Percentiles rank a stretch among this genome's conserved stretches.
These are phyloP conservation scores for Poecilia wingei DNA, from an alignment of 2,797 vertebrate genomes.

Conservation along the genomic window DNA sequence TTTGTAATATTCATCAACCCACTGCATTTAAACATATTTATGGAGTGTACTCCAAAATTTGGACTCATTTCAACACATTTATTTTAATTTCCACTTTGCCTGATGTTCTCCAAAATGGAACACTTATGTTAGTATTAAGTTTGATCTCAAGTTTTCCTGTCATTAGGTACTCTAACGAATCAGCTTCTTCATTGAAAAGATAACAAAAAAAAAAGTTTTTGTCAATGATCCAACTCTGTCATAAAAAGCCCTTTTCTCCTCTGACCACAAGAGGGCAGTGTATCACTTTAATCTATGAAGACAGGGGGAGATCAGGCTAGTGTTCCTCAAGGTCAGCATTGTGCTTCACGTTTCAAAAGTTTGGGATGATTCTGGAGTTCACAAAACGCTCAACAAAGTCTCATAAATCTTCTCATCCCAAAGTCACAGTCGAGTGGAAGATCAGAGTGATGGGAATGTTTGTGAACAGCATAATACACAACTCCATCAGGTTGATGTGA, in stretches of 20 bases:
- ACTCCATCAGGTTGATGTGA: background rate
- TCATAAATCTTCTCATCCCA: background rate
- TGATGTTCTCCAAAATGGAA: background rate
- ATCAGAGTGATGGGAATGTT: background rate
- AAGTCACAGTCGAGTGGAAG: background rate
- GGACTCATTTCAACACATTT: background rate
- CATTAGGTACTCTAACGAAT: background rate
- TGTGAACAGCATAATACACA: background rate
- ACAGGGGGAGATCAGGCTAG: slow-evolving; percentile 55
- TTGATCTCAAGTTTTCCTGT: background rate
- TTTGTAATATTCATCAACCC: background rate
- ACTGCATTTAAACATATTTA: background rate
- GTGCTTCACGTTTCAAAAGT: slow-evolving; percentile 26
- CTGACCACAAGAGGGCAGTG: slow-evolving; percentile 66
- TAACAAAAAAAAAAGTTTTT: background rate
- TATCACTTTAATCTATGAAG: slow-evolving; percentile 19
- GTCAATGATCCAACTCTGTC: background rate
- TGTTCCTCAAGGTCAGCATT: slow-evolving; percentile 69
- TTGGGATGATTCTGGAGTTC: slow-evolving; percentile 13
- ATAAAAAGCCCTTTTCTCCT: background rate
- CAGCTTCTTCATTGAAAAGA: background rate
- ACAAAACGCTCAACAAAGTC: background rate
- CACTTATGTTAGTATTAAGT: background rate
- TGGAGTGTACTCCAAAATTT: background rate
- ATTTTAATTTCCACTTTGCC: background rate